Percentiles rank a stretch among this genome's conserved stretches.
phyloP scores from a whole-genome alignment of 2,113 vertebrate genomes.

The Phrynocephalus versicolor region DNA sequence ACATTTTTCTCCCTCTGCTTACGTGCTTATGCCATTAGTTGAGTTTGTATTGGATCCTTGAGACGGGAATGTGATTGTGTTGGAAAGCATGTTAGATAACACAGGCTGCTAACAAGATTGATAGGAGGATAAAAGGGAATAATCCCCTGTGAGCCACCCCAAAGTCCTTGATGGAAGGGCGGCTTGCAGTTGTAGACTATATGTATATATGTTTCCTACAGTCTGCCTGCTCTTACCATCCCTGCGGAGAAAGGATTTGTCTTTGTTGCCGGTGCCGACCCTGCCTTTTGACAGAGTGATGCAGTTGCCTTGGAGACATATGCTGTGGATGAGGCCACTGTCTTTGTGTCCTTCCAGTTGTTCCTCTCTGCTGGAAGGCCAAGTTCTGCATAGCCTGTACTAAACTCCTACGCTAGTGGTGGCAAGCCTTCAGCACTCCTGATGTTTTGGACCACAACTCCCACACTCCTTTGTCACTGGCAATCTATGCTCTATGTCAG shows the following conservation, averaged over 20 bases:
- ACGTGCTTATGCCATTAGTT: background rate
- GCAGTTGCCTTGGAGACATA: background rate
- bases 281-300: background rate
- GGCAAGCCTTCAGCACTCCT: no score
- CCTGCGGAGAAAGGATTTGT: background rate
- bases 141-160: constrained; percentile 3
- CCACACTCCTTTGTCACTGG: no score
- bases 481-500: no score
- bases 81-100: background rate
- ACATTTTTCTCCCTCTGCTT: background rate
- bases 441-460: no score
- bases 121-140: constrained; percentile 14
- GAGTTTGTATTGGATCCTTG: background rate
- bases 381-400: background rate
- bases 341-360: no score
- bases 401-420: no score
- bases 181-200: background rate
- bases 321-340: background rate
- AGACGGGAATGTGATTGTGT: background rate
- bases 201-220: background rate
- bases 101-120: background rate
- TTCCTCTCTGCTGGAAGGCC: background rate
- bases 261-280: background rate
- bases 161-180: background rate
- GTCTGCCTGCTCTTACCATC: no score